Conservation (phyloP, 2,888 invertebrate genomes). For the Strigamia crassipes region DNA sequence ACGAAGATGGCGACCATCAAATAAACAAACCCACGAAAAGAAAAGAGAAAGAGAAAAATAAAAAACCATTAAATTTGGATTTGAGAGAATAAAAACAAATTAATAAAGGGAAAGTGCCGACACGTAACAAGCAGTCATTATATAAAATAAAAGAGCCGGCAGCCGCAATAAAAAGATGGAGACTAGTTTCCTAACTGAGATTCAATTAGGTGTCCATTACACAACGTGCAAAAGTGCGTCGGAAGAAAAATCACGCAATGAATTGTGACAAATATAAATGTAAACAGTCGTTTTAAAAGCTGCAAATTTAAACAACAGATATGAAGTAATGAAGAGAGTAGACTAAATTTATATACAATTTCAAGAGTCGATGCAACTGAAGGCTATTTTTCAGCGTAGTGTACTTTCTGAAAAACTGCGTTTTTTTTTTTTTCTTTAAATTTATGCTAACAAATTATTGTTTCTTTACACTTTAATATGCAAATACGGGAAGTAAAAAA, state of each 20-base stretch:
- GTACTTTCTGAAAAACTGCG: too few relatives aligned
- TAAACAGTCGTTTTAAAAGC: neutral
- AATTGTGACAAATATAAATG: neutral
- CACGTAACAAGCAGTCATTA: neutral
- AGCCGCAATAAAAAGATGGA: neutral
- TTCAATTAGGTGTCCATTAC: constrained; percentile 2
- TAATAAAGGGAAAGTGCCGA: constrained; percentile 28
- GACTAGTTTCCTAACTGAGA: neutral
- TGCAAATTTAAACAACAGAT: too few relatives aligned
- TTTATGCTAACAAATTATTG: too few relatives aligned
- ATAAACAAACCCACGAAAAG: neutral
- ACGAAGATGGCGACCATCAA: constrained; percentile 10
- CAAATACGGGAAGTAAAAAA: too few relatives aligned
- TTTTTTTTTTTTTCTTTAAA: too few relatives aligned
- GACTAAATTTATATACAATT: neutral
- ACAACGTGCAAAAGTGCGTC: neutral
- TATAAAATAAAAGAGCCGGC: neutral
- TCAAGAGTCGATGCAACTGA: neutral
- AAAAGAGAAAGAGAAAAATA: neutral
- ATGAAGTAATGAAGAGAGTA: too few relatives aligned
- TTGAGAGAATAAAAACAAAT: constrained; percentile 19
- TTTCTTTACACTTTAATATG: too few relatives aligned
- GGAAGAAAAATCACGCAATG: neutral
- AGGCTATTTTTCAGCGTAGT: neutral
- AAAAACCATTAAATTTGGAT: constrained; percentile 37